These are phyloP conservation scores for Lycophotia porphyrea DNA, from an alignment of 2,888 invertebrate species.

Conservation along the genomic window DNA sequence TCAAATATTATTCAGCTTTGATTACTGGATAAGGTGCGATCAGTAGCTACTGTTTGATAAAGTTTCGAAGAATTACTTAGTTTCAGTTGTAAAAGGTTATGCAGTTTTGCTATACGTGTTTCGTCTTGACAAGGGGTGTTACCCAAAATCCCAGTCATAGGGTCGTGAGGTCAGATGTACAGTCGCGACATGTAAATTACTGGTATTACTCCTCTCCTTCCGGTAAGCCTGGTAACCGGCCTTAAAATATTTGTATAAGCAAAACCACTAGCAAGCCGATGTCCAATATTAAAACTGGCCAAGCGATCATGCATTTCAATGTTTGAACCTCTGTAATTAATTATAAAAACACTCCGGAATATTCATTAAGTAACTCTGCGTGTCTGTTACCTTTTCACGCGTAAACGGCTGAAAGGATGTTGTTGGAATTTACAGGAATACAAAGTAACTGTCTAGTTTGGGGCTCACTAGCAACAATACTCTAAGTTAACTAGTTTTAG, in stretches of 20 bases:
- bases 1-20: constrained; percentile 10
- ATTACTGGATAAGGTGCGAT: not conserved
- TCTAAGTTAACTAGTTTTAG: not conserved
- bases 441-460: no score
- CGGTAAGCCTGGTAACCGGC: not conserved
- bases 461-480: not conserved
- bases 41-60: not conserved
- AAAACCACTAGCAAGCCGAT: not conserved
- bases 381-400: no score
- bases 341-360: not conserved
- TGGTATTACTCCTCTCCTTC: not conserved
- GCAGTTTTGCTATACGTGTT: not conserved
- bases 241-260: not conserved
- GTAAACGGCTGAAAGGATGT: no score
- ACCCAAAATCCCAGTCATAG: not conserved
- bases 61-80: not conserved
- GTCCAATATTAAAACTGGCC: not conserved
- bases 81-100: not conserved
- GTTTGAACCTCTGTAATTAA: not conserved
- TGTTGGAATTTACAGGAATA: no score
- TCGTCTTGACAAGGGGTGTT: not conserved
- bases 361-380: no score
- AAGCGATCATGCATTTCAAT: not conserved
- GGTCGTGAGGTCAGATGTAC: not conserved
- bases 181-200: not conserved